Conservation (phyloP, 2,113 vertebrate species). For the Zeus faber region DNA sequence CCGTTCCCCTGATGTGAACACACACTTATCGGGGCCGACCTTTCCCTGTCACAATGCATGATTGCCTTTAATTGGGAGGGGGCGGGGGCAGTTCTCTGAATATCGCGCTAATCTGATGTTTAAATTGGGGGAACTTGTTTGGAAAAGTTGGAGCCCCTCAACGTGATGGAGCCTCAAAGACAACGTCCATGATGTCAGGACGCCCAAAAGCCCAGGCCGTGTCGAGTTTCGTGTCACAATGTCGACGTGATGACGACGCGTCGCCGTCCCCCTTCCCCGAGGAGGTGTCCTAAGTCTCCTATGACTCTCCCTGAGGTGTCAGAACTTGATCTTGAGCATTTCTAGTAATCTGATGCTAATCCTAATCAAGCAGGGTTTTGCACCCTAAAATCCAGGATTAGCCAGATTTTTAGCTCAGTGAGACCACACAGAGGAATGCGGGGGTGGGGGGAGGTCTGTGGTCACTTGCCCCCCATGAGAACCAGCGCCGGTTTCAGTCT, state of each 20-base stretch:
- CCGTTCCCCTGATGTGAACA: slow-evolving; percentile 19
- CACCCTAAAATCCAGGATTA: slow-evolving; percentile 65
- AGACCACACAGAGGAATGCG: slow-evolving; percentile 52
- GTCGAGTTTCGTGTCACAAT: no score
- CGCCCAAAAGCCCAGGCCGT: no score
- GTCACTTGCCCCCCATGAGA: not conserved
- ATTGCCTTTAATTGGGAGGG: not conserved
- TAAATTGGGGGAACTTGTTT: no score
- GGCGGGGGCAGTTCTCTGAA: not conserved
- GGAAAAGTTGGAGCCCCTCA: no score
- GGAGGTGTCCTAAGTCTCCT: no score
- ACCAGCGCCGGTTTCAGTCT: not conserved
- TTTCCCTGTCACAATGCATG: not conserved
- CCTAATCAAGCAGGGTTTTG: slow-evolving; percentile 65
- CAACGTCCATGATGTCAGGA: no score
- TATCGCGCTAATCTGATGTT: no score
- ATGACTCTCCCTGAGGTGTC: no score
- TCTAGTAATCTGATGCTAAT: slow-evolving; percentile 62
- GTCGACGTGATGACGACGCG: no score
- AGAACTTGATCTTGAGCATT: slow-evolving; percentile 32
- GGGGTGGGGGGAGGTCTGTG: slow-evolving; percentile 34
- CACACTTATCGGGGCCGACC: not conserved
- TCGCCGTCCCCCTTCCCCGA: no score
- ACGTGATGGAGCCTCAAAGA: no score
- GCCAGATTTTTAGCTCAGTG: slow-evolving; percentile 43